These are phyloP conservation scores for Sebastes fasciatus DNA, from an alignment of 2,113 vertebrate species.

Conservation along the genomic window DNA sequence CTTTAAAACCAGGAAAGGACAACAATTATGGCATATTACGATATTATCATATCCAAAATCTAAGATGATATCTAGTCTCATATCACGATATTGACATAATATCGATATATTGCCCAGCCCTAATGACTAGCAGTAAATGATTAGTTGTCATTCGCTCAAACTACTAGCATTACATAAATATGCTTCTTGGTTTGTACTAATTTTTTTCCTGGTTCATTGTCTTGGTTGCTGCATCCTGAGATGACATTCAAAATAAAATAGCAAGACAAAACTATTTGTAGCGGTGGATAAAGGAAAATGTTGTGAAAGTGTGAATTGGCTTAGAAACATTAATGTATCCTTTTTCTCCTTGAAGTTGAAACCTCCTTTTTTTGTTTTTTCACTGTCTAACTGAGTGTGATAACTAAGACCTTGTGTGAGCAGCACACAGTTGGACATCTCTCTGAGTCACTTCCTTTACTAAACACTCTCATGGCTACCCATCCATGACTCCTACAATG, in stretches of 20 bases:
- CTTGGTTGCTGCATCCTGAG: not conserved
- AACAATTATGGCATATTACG: too few species aligned
- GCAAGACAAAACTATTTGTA: not conserved
- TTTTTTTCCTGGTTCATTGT: not conserved
- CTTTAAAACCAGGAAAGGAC: too few species aligned
- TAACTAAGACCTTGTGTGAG: conserved; percentile 46
- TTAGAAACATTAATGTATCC: not conserved
- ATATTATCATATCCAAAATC: too few species aligned
- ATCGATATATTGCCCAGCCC: too few species aligned
- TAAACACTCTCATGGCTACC: conserved; percentile 75
- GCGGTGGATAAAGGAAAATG: not conserved
- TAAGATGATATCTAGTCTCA: too few species aligned
- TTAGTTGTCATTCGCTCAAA: not conserved
- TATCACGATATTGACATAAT: too few species aligned
- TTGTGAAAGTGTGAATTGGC: not conserved
- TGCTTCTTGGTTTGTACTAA: not conserved
- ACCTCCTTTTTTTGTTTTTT: conserved; percentile 11
- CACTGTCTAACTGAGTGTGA: conserved; percentile 35
- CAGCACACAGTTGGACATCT: conserved; percentile 42
- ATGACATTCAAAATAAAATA: not conserved
- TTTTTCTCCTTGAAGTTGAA: conserved; percentile 16
- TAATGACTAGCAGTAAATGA: too few species aligned
- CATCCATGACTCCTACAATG: conserved; percentile 75
- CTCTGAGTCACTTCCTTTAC: conserved; percentile 77
- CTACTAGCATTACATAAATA: not conserved